Evolutionary conservation across 2,113 vertebrate genomes (phyloP), one percentile per base, ranked within the genome.

Genomic region (Xyrauchen texanus): DNA sequence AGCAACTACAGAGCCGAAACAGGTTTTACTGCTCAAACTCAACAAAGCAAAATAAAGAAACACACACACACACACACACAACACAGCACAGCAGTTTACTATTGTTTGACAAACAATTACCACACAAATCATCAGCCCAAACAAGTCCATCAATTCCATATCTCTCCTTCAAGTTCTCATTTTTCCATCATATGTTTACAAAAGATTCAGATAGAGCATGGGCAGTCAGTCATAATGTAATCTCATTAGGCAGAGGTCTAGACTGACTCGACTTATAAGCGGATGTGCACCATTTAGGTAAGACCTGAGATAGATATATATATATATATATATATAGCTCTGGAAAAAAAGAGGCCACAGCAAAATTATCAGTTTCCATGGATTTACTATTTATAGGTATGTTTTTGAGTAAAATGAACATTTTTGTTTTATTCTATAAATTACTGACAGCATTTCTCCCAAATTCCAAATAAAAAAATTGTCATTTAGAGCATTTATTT

Each of bases 1-100:
- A 78, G 80, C 69, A 84, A 84, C 83, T 64, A 68, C 71, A 74
- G 64, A 21, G 44, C 63, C 8, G 64, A 76, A 60, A 68, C 71
- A 75, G 64, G 68, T 76, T 76, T 81, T 66, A 74, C 53, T 61
- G 66, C 79, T 34, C 21, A 34, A 34, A 34, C 3, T 76, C 16
- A 46, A 75, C 57, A 61, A 75, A 81, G 71, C 75, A 81, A 68
- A 49, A 62, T 68, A 34, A 67, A 15, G 3, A 58, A 67, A 74
- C n/a, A n/a, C n/a, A n/a, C n/a, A n/a, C n/a, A n/a, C n/a, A 42
- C 66, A 64, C 61, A 58, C 21, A 72, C n/a, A 11, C 71, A 62
- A 45, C 15, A 65, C 47, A 57, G 16, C 70, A 73, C 53, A 60
- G 45, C 70, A 34, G 21, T 34, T 60, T 72, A 11, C 53, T 60